Percentiles rank a stretch among this genome's conserved stretches.
Evolutionary conservation across 2,888 invertebrate species (phyloP).

Genomic region (Hypomecis atomaria): DNA sequence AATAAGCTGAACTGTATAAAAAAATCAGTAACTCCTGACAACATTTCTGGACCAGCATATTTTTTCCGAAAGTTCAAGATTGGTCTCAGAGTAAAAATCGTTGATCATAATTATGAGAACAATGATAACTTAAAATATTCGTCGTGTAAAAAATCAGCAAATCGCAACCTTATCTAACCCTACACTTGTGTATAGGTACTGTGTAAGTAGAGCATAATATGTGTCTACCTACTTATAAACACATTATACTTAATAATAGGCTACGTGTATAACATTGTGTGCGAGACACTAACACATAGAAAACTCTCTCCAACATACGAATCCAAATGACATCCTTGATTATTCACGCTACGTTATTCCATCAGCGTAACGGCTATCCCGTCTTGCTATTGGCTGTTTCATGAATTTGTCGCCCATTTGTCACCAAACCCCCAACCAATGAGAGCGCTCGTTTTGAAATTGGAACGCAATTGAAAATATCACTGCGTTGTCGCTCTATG

Average conservation of each 20-base stretch:
- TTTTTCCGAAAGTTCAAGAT: too few relatives aligned
- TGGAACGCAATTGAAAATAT: slow-evolving; percentile 73
- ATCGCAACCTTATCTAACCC: background rate
- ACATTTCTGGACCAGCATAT: too few relatives aligned
- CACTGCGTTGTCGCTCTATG: slow-evolving; percentile 67
- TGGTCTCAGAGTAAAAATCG: too few relatives aligned
- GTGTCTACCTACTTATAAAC: slow-evolving; percentile 5
- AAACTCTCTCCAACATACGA: slow-evolving; percentile 38
- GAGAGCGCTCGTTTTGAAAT: slow-evolving; percentile 57
- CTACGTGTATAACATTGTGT: background rate
- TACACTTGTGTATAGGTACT: slow-evolving; percentile 4
- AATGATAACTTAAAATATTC: background rate
- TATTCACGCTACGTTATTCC: slow-evolving; percentile 59
- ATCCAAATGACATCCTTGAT: slow-evolving; percentile 53
- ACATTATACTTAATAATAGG: slow-evolving; percentile 2
- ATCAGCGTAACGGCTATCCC: slow-evolving; percentile 48
- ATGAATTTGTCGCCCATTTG: slow-evolving; percentile 79
- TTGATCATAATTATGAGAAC: background rate
- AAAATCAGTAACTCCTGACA: too few relatives aligned
- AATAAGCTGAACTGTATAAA: too few relatives aligned
- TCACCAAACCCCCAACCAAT: slow-evolving; percentile 79
- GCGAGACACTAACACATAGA: slow-evolving; percentile 18
- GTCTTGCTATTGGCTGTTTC: slow-evolving; percentile 63
- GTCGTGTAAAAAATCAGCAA: background rate
- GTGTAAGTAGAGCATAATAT: background rate